Conservation (phyloP, 2,888 invertebrate genomes). For the Eupithecia abbreviata region DNA sequence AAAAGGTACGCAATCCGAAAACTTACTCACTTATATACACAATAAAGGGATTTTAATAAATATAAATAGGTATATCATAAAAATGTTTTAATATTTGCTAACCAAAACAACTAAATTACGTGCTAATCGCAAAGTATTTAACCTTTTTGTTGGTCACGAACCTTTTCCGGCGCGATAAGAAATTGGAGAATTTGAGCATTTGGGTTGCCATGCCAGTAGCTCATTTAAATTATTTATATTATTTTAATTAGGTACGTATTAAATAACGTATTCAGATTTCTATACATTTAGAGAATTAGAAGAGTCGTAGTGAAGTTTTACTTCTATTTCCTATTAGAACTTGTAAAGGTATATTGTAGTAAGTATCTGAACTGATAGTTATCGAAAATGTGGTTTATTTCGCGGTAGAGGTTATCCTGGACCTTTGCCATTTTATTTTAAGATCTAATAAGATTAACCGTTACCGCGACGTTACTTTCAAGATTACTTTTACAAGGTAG, state of each 20-base stretch:
- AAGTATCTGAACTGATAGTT: too few relatives aligned
- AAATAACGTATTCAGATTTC: background rate
- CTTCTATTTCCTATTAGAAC: background rate
- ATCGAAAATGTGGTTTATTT: too few relatives aligned
- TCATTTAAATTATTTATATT: background rate
- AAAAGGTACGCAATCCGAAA: too few relatives aligned
- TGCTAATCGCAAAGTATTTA: constrained; percentile 37
- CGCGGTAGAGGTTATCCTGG: too few relatives aligned
- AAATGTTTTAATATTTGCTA: background rate
- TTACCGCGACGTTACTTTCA: too few relatives aligned
- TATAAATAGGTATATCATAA: background rate
- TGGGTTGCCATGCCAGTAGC: background rate
- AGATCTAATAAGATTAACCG: too few relatives aligned
- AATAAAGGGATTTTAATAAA: background rate
- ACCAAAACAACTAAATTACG: constrained; percentile 37
- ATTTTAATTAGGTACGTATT: background rate
- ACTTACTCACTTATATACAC: too few relatives aligned
- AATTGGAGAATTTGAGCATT: constrained; percentile 22
- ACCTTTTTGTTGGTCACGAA: constrained; percentile 42
- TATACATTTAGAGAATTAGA: background rate
- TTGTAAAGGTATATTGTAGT: too few relatives aligned
- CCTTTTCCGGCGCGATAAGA: constrained; percentile 36
- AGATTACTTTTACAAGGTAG: too few relatives aligned
- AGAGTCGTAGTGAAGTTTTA: background rate
- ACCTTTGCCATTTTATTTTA: too few relatives aligned